phyloP scores from a whole-genome alignment of 37 sponge, comb jelly and placozoan species.

The Axinella damicornis region DNA sequence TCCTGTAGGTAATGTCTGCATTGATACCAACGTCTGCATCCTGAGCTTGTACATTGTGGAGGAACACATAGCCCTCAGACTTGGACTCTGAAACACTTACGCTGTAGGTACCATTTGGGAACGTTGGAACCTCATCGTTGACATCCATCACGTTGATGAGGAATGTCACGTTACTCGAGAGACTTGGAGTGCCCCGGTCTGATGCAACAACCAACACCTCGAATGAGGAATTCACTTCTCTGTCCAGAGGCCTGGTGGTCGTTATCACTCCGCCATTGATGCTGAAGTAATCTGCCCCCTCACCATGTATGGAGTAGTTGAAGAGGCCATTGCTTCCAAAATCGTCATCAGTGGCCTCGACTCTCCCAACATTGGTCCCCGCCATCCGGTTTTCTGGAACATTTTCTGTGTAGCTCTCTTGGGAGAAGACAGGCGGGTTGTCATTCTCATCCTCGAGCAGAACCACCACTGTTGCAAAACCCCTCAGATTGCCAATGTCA shows the following conservation, averaged over 20 bases:
- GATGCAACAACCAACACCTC: constrained; percentile 52
- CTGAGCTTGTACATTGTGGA: constrained; percentile 22
- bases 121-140: constrained; percentile 84
- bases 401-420: constrained; percentile 3
- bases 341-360: constrained; percentile 70
- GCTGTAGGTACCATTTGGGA: constrained; percentile 37
- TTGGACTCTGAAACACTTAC: constrained; percentile 28
- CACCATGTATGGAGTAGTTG: constrained; percentile 33
- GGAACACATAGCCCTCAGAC: not conserved
- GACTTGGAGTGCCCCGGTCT: constrained; percentile 59
- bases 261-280: constrained; percentile 62
- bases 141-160: constrained; percentile 56
- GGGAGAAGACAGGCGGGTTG: constrained; percentile 55
- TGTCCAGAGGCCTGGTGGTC: constrained; percentile 45
- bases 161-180: constrained; percentile 38
- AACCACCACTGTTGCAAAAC: constrained; percentile 43
- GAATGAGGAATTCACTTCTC: constrained; percentile 57
- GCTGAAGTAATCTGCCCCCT: constrained; percentile 33
- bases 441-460: constrained; percentile 68
- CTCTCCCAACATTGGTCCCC: constrained; percentile 33
- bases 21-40: constrained; percentile 65
- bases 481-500: constrained; percentile 36
- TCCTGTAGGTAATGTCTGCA: constrained; percentile 32
- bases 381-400: constrained; percentile 50
- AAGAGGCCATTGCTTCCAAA: constrained; percentile 56